Evolutionary conservation across 2,888 invertebrate genomes (phyloP).

Genomic region (Mythimna impura): DNA sequence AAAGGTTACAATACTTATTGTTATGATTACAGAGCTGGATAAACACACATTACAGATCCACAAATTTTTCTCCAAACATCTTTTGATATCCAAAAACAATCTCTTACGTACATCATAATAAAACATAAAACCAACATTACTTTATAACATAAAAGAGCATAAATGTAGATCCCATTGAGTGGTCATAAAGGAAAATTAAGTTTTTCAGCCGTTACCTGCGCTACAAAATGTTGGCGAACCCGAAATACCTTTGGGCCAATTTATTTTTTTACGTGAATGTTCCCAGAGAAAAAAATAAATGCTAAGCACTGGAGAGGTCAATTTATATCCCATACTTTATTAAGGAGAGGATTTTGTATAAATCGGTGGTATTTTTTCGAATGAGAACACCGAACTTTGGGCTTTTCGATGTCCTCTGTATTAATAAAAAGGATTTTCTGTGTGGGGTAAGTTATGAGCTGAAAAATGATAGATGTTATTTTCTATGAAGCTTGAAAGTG

Average conservation of each 20-base stretch:
- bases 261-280: conserved; percentile 49
- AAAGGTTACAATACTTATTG: background rate
- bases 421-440: conserved; percentile 49
- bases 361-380: conserved; percentile 54
- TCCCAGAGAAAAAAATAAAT: conserved; percentile 52
- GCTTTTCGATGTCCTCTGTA: conserved; percentile 55
- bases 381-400: conserved; percentile 47
- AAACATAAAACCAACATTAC: conserved; percentile 38
- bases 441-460: conserved; percentile 33
- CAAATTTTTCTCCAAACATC: conserved; percentile 19
- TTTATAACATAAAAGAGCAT: conserved; percentile 36
- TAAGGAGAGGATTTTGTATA: conserved; percentile 53
- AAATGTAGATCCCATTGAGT: conserved; percentile 32
- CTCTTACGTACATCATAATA: conserved; percentile 39
- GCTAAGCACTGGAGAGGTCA: conserved; percentile 44
- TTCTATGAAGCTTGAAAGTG: background rate
- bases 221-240: conserved; percentile 25
- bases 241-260: conserved; percentile 42
- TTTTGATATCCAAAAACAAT: conserved; percentile 42
- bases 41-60: conserved; percentile 20
- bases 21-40: conserved; percentile 8
- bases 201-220: conserved; percentile 43
- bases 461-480: background rate
- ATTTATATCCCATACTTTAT: conserved; percentile 60
- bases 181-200: conserved; percentile 57